Evolutionary conservation across 2,113 vertebrate genomes (phyloP).

Genomic region (Murina feae): DNA sequence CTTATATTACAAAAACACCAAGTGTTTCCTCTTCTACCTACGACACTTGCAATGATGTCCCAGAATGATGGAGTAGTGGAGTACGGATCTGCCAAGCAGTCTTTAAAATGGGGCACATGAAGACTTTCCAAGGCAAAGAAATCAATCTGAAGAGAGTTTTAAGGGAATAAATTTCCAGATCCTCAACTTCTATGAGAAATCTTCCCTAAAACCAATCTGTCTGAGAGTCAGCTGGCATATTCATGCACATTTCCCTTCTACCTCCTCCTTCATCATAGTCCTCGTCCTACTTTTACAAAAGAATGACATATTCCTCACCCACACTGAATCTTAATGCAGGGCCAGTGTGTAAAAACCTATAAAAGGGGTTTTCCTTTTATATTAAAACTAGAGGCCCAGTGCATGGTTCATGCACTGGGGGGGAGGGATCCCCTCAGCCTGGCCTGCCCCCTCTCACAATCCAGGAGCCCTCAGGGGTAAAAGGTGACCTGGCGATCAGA

Average conservation of each 20-base stretch:
- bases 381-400: too few relatives aligned
- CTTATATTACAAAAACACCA: slow-evolving; percentile 20
- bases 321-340: neutral
- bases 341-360: neutral
- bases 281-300: neutral
- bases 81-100: neutral
- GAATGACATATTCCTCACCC: neutral
- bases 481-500: too few relatives aligned
- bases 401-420: too few relatives aligned
- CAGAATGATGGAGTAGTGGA: neutral
- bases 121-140: neutral
- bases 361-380: neutral
- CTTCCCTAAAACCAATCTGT: neutral
- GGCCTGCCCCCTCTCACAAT: too few relatives aligned
- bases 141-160: neutral
- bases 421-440: too few relatives aligned
- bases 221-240: neutral
- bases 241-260: neutral
- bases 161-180: neutral
- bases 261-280: neutral
- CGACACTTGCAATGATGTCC: neutral
- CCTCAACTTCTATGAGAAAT: neutral
- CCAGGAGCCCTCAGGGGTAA: too few relatives aligned
- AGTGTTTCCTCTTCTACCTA: neutral
- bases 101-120: neutral